Conservation (phyloP, 2,888 invertebrate genomes). For the Machimus atricapillus region DNA sequence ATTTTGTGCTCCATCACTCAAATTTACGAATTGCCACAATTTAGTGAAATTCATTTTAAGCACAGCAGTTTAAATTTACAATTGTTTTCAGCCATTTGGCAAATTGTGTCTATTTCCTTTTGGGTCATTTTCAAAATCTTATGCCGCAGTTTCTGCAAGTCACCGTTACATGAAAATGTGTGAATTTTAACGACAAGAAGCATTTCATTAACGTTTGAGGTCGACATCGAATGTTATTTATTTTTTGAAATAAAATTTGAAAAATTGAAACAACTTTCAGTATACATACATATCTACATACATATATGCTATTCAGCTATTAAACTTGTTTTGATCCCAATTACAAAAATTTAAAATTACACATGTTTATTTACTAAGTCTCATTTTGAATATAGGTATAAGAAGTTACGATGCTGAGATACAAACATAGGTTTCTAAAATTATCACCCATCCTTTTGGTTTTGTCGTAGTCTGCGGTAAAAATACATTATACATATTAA, state of each 20-base stretch:
- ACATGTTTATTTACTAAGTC: too few relatives aligned
- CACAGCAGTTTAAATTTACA: not conserved
- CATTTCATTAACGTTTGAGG: not conserved
- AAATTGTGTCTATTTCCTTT: not conserved
- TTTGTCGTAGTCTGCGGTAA: too few relatives aligned
- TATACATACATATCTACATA: too few relatives aligned
- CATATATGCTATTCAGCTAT: too few relatives aligned
- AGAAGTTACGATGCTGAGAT: too few relatives aligned
- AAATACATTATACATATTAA: too few relatives aligned
- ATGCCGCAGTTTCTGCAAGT: not conserved
- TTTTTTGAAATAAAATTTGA: not conserved
- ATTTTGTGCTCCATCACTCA: not conserved
- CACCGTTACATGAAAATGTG: not conserved
- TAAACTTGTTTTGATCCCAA: too few relatives aligned
- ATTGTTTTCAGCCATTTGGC: not conserved
- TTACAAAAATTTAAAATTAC: too few relatives aligned
- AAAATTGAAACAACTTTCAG: too few relatives aligned
- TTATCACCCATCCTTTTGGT: too few relatives aligned
- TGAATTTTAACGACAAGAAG: not conserved
- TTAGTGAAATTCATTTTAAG: not conserved
- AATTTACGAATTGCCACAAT: not conserved
- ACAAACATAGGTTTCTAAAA: too few relatives aligned
- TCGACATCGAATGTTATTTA: not conserved
- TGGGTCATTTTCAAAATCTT: not conserved
- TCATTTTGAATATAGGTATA: too few relatives aligned